Base-by-base conservation (phyloP, 2,888 invertebrate species). In the Aphodius granarius region DNA sequence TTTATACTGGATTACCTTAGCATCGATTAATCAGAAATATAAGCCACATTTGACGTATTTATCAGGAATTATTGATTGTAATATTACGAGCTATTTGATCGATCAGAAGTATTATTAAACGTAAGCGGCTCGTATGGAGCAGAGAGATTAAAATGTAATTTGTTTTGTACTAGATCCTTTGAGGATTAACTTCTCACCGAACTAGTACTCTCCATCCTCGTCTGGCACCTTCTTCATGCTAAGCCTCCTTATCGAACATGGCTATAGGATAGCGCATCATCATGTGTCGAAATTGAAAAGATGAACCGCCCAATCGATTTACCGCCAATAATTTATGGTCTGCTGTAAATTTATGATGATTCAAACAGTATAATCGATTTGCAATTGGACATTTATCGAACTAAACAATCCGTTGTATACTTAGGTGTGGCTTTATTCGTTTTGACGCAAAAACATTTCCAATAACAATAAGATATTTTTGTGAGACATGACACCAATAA, bases 31-130 rank as follows among this genome's bases (percentile, higher is more conserved):
- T 78, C 78, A 78, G 76, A 68, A 65, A 71, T 71, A 63, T 78
- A 77, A 78, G 75, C 75, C 75, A 23, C 73, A 75, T 74, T 77
- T 78, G 78, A 78, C 78, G 75, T 76, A 73, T 77, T 78, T 78
- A 78, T 78, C 77, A 71, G 23, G 68, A 71, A 73, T 77, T 78
- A 75, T 75, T 75, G 74, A 76, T 76, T 76, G 76, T 74, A 76
- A 76, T 76, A 76, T 76, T 76, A 76, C 43, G 72, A 72, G 74
- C 75, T 75, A 75, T 77, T 77, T 77, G 77, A 77, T 77, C 77
- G 75, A 77, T 77, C 72, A 72, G 72, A 77, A 74, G 77, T 72
- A 68, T 64, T 77, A 77, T 72, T 77, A 75, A 75, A 43, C 43
- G 43, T 43, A 43, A 43, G 43, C 43, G 43, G 43, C 43, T 43